Base-by-base conservation (phyloP, 92 coral and sea anemone species). In the Epizoanthus fatuus region DNA sequence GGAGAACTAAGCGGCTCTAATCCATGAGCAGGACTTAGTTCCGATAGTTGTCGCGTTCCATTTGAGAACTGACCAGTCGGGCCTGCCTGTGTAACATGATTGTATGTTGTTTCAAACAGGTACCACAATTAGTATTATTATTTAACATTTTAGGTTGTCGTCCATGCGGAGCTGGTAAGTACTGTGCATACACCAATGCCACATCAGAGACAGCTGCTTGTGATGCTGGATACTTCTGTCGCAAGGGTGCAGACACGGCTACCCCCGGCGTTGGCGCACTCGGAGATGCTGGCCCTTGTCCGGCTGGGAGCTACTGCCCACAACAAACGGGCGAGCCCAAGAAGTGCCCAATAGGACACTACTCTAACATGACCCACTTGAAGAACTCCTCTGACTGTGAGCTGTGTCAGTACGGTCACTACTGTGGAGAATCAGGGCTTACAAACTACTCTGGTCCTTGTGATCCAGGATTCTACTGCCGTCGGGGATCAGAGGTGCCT, bases 231-330 rank as follows among this genome's bases (percentile, higher is more conserved):
- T 95, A 87, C 87, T 97, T 63, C 93, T 97, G 99, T 69, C 95
- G 97, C 19, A 91, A 89, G 65, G 93, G 95, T 79, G 91, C 99
- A 1, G 82, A 91, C 66, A 91, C 95, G 29, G 94, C 99, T 2
- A 95, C 96, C 49, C 99, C 99, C 1, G 95, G 86, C 39, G n/a
- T 49, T 0, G 91, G 84, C 17, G 92, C 96, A 35, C 75, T 79
- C 9, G 95, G 93, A 75, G 95, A 91, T 86, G 98, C 99, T 51
- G 99, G 99, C 2, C 99, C 99, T 17, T 97, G 99, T 60, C 96
- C 98, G 10, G 88, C 81, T 29, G 99, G 99, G 19, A 91, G 79
- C 55, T 97, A 86, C 84, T 97, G 99, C 69, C 99, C 96, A 35
- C 84, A 51, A 57, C 79, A 77, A 81, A 97, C 99, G 29, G 98